These are phyloP conservation scores for Hystrix cristata DNA, from an alignment of 2,113 vertebrate genomes.

Conservation along the genomic window DNA sequence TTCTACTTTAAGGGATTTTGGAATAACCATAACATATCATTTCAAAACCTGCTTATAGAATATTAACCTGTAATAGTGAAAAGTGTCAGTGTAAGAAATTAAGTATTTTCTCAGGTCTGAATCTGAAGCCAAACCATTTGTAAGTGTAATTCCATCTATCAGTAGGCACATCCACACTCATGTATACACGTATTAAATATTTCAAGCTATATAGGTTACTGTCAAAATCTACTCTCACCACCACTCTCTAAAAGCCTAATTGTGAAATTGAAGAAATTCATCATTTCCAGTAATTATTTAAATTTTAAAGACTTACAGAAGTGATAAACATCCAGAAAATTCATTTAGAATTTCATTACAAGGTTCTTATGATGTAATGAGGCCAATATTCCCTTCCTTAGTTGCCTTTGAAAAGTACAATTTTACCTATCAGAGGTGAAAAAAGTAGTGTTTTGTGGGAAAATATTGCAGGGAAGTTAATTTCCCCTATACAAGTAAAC, in stretches of 20 bases:
- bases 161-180: constrained; percentile 66
- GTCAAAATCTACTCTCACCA: constrained; percentile 72
- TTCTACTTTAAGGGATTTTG: constrained; percentile 83
- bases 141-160: constrained; percentile 82
- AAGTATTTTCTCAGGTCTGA: constrained; percentile 82
- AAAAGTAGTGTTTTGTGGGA: not conserved
- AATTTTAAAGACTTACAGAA: constrained; percentile 54
- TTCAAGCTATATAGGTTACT: constrained; percentile 78
- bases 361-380: not conserved
- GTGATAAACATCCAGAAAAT: constrained; percentile 40
- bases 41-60: constrained; percentile 85
- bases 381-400: constrained; percentile 11
- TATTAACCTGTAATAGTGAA: constrained; percentile 84
- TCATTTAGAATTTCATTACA: constrained; percentile 17
- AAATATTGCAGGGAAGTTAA: constrained; percentile 5
- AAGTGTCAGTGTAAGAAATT: constrained; percentile 83
- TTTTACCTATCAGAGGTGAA: constrained; percentile 32
- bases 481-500: not conserved
- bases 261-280: constrained; percentile 80
- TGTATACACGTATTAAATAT: constrained; percentile 79
- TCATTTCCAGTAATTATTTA: constrained; percentile 79
- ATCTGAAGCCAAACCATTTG: constrained; percentile 86
- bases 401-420: not conserved
- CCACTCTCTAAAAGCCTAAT: constrained; percentile 62
- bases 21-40: constrained; percentile 83